Evolutionary conservation across 2,113 vertebrate genomes (phyloP).

Genomic region (Eudyptes chrysolophus): DNA sequence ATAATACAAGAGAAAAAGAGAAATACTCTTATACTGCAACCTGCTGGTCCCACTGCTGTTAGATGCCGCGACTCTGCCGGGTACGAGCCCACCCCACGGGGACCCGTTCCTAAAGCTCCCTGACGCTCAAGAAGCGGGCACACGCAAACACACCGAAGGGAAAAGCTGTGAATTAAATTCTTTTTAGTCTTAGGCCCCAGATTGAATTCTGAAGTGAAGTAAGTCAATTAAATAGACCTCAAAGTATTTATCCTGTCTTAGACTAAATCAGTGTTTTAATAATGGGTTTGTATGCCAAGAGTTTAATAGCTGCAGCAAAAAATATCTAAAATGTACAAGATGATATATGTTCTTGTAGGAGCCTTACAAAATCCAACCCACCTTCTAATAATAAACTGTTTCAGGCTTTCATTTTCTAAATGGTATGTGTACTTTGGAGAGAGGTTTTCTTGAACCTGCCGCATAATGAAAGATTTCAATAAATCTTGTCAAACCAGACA

Average conservation of each 20-base stretch:
- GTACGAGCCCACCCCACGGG: accelerated
- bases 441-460: slow-evolving; percentile 25
- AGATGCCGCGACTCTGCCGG: background rate
- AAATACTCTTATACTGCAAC: background rate
- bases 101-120: background rate
- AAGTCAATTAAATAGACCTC: background rate
- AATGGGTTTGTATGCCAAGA: background rate
- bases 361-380: background rate
- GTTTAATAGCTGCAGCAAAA: slow-evolving; percentile 10
- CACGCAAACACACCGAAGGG: background rate
- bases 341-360: background rate
- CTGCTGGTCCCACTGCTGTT: background rate
- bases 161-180: background rate
- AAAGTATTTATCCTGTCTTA: slow-evolving; percentile 18
- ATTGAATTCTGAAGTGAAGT: background rate
- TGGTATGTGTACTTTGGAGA: slow-evolving; percentile 22
- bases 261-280: background rate
- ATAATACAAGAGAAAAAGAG: background rate
- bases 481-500: slow-evolving; percentile 39
- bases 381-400: slow-evolving; percentile 40
- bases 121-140: background rate
- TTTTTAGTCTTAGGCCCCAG: background rate
- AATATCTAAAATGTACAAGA: background rate
- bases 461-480: slow-evolving; percentile 31
- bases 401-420: slow-evolving; percentile 55